Percentiles rank a stretch among this genome's conserved stretches.
Conservation (phyloP, 23 tunicate genomes). For the Aplidium turbinatum region DNA sequence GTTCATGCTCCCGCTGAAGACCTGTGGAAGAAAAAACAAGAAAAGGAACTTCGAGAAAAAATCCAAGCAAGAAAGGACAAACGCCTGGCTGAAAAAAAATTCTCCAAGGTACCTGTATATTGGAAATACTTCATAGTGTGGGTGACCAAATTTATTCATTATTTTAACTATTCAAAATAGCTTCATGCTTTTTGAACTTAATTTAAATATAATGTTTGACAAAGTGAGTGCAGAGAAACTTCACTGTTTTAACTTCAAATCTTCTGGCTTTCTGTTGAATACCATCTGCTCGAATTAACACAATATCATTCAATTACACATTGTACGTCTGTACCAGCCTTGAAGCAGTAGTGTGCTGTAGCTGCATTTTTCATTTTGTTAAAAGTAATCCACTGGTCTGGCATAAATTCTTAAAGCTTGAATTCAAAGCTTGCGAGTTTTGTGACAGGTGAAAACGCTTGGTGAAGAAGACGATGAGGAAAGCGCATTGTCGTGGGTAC, state of each 20-base stretch:
- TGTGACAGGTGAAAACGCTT: constrained; percentile 54
- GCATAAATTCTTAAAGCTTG: not conserved
- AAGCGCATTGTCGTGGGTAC: constrained; percentile 75
- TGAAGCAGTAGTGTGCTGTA: not conserved
- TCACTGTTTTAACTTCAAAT: no score
- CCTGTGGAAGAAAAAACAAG: constrained; percentile 80
- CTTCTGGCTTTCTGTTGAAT: no score
- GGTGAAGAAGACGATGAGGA: constrained; percentile 93
- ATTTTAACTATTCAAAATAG: no score
- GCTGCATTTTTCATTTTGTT: not conserved
- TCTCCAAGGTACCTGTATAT: constrained; percentile 60
- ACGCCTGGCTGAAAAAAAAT: constrained; percentile 62
- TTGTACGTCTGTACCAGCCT: not conserved
- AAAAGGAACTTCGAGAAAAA: constrained; percentile 73
- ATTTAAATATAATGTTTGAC: no score
- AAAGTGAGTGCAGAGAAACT: no score
- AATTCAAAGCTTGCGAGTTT: not conserved
- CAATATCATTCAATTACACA: no score
- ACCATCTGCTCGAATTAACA: no score
- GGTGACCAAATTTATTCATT: no score
- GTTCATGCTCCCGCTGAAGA: constrained; percentile 95
- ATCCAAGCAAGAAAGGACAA: constrained; percentile 60
- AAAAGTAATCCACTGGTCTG: not conserved
- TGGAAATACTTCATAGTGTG: no score
- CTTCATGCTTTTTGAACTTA: no score